Evolutionary conservation across 2,113 vertebrate species (phyloP).

Genomic region (Eudyptes chrysolophus): DNA sequence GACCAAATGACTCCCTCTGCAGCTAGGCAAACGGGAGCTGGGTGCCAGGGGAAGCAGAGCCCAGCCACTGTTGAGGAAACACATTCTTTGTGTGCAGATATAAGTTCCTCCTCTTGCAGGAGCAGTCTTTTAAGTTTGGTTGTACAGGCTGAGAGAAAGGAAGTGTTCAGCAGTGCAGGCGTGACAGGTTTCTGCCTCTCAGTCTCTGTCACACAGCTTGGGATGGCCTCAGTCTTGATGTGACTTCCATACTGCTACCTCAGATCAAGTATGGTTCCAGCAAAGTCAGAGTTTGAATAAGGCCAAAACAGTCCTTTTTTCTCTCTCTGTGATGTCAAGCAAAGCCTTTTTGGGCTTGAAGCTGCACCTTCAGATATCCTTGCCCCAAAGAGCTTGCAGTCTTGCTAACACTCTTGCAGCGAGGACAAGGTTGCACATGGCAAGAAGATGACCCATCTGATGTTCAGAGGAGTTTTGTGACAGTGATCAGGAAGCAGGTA

Average conservation of each 20-base stretch:
- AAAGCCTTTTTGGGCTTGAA: background rate
- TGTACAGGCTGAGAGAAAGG: background rate
- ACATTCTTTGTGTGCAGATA: background rate
- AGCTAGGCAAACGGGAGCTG: background rate
- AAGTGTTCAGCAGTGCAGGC: background rate
- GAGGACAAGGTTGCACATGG: background rate
- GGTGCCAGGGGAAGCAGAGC: background rate
- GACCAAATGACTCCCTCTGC: background rate
- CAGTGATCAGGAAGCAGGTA: background rate
- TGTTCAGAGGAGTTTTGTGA: background rate
- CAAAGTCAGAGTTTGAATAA: background rate
- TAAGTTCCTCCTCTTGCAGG: background rate
- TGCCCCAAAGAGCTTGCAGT: background rate
- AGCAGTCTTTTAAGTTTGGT: background rate
- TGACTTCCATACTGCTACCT: background rate
- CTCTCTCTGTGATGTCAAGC: background rate
- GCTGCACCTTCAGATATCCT: background rate
- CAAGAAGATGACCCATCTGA: background rate
- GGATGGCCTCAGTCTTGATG: too few relatives aligned
- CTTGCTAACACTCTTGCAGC: background rate
- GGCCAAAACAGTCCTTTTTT: background rate
- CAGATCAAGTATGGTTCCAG: background rate
- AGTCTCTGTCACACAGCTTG: background rate
- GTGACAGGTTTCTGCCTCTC: background rate
- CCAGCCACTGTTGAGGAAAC: background rate